Base-by-base conservation (phyloP, 2,113 vertebrate genomes). In the Syrrhaptes paradoxus region DNA sequence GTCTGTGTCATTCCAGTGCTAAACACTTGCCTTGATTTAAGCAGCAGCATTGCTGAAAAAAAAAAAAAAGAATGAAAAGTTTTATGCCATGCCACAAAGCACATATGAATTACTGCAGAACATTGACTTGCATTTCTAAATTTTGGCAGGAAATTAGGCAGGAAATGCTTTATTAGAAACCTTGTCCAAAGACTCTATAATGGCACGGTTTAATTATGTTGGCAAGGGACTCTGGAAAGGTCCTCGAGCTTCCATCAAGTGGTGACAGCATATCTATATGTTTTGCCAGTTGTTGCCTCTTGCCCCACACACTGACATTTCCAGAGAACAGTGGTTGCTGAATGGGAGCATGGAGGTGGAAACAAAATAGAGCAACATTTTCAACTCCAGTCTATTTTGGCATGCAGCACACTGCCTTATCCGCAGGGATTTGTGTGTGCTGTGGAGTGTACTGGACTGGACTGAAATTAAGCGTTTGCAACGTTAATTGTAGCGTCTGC, bases 91-190 rank as follows among this genome's bases (percentile, higher is more conserved):
- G 49, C 63, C 67, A 62, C 75, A 78, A 73, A 80, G 59, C 59
- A 62, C 0, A 0, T 65, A 55, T 52, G 57, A 91, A 74, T 90
- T 85, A 38, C 43, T 81, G 29, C 43, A 66, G 78, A 85, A 59
- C 9, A 26, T 58, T 77, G 48, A 61, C 48, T 94, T 71, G 55
- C 31, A 19, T 83, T 91, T 48, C 48, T 66, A 51, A 70, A 76
- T 61, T 87, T 82, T 85, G 77, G 55, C 78, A 88, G 81, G 90
- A 95, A 90, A 68, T 41, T 13, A 73, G 54, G 71, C 61, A 65
- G 87, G 71, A 94, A 96, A 89, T 87, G 34, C 79, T 78, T 85
- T 88, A 58, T 95, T 87, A 52, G 74, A 57, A 96, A 36, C 31
- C 26, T 83, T 59, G 55, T 51, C 71, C 10, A 19, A 71, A 67